Evolutionary conservation across 2,797 vertebrate genomes (phyloP).

Genomic region (Clarias platycephalus): DNA sequence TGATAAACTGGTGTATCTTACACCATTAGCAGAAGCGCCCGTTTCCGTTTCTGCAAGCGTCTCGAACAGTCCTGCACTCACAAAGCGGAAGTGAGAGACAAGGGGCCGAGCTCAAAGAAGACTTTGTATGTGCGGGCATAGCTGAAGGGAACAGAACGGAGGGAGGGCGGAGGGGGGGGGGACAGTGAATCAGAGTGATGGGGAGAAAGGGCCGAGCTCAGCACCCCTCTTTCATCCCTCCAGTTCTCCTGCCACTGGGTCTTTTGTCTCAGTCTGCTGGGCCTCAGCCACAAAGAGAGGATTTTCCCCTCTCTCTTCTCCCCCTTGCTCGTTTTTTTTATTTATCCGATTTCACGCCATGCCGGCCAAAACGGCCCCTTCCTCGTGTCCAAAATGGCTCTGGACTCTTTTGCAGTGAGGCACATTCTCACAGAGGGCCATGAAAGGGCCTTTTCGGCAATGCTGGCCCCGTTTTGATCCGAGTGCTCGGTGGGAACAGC

Average conservation of each 20-base stretch:
- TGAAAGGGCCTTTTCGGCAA: conserved; percentile 61
- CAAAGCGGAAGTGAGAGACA: conserved; percentile 85
- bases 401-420: conserved; percentile 65
- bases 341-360: conserved; percentile 83
- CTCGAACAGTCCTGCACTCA: conserved; percentile 85
- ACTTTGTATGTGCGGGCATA: conserved; percentile 78
- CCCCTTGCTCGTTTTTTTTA: conserved; percentile 73
- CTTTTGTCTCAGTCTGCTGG: conserved; percentile 83
- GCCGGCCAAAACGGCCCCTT: conserved; percentile 73
- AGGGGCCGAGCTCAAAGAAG: conserved; percentile 83
- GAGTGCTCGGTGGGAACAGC: conserved; percentile 41
- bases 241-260: conserved; percentile 63
- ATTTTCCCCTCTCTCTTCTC: conserved; percentile 60
- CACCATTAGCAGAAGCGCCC: conserved; percentile 38
- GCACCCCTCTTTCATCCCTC: conserved; percentile 68
- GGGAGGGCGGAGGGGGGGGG: conserved; percentile 22
- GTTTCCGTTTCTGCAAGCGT: conserved; percentile 73
- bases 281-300: conserved; percentile 80
- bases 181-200: conserved; percentile 80
- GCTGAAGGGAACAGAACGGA: conserved; percentile 56
- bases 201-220: conserved; percentile 65
- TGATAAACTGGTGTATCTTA: background rate
- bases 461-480: conserved; percentile 46
- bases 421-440: conserved; percentile 58
- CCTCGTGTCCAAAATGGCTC: conserved; percentile 65